These are phyloP conservation scores for Lasioglossum zephyrum DNA, from an alignment of 2,888 invertebrate genomes.

Conservation along the genomic window DNA sequence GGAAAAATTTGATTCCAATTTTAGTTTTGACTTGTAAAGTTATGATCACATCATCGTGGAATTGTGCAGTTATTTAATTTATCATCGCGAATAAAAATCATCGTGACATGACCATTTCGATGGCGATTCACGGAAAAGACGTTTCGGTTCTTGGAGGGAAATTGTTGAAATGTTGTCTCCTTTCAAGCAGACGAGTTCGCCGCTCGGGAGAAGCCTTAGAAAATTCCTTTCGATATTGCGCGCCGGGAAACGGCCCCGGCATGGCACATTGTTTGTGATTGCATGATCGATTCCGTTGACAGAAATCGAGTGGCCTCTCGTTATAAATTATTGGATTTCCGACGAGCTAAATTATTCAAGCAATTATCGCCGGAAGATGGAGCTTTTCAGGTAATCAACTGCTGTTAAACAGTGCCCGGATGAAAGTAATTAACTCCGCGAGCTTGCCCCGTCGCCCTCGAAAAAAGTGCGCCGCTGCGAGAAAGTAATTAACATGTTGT, in stretches of 20 bases:
- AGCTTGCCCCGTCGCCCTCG: neutral
- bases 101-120: neutral
- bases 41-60: too few relatives aligned
- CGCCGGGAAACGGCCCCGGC: neutral
- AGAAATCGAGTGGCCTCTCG: neutral
- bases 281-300: conserved; percentile 1
- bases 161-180: conserved; percentile 30
- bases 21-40: neutral
- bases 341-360: neutral
- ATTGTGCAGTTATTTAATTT: neutral
- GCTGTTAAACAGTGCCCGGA: conserved; percentile 2
- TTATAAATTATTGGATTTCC: conserved; percentile 9
- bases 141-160: conserved; percentile 5
- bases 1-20: neutral
- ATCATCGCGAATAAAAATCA: neutral
- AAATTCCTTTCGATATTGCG: conserved; percentile 12
- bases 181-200: conserved; percentile 13
- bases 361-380: neutral
- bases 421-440: conserved; percentile 19
- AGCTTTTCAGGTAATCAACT: neutral
- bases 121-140: neutral
- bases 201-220: conserved; percentile 23
- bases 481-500: conserved; percentile 31
- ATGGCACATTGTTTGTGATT: neutral
- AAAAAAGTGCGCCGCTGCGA: neutral